Conservation (phyloP, 2,113 vertebrate genomes). For the Lota lota region DNA sequence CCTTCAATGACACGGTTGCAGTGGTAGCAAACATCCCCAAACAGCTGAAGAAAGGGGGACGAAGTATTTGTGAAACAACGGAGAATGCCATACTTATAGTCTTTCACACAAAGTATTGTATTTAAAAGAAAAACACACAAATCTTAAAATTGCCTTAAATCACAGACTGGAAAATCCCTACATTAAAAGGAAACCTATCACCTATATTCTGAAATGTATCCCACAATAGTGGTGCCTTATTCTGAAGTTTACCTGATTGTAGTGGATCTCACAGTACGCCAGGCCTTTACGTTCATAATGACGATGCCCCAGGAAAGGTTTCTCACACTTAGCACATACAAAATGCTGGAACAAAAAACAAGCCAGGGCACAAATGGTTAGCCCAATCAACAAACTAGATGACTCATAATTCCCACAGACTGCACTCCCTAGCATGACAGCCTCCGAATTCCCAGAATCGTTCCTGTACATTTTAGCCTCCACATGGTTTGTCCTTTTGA, state of each 20-base stretch:
- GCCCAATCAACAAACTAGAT: not conserved
- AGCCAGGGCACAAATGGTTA: conserved; percentile 36
- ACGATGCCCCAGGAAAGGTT: conserved; percentile 97
- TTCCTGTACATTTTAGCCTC: too few species aligned
- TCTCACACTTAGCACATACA: conserved; percentile 99
- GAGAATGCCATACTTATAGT: too few species aligned
- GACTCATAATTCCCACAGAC: too few species aligned
- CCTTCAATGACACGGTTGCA: conserved; percentile 98
- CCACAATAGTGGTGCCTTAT: not conserved
- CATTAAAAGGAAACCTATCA: not conserved
- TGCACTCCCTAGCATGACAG: too few species aligned
- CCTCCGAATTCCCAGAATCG: too few species aligned
- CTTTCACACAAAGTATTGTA: too few species aligned
- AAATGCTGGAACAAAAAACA: conserved; percentile 88
- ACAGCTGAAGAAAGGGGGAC: conserved; percentile 76
- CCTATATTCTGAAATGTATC: not conserved
- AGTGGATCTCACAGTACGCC: conserved; percentile 98
- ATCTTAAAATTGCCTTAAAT: too few species aligned
- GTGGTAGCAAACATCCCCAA: conserved; percentile 97
- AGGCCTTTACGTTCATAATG: conserved; percentile 96
- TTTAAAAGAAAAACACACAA: too few species aligned
- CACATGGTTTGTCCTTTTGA: too few species aligned
- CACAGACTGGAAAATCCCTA: too few species aligned
- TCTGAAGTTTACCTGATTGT: conserved; percentile 87
- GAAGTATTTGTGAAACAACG: not conserved